Base-by-base conservation (phyloP, 2,797 vertebrate genomes). In the Myripristis murdjan region DNA sequence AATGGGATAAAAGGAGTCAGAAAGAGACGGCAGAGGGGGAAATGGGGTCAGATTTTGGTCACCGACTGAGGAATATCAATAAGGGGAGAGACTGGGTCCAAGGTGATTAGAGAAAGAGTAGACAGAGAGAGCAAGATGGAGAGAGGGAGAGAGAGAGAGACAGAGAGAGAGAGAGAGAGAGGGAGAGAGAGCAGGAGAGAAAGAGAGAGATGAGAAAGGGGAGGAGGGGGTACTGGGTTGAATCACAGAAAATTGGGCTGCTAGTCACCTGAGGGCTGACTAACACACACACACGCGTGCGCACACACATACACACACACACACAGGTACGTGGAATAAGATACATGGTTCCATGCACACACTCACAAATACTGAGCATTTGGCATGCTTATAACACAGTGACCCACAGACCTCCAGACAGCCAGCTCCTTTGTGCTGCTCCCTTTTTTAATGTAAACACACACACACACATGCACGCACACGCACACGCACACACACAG, bases 201-300 rank as follows among this genome's bases (percentile, higher is more conserved):
- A n/a, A n/a, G n/a, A n/a, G n/a, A n/a, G n/a, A n/a, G n/a, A n/a
- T n/a, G n/a, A n/a, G n/a, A n/a, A n/a, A n/a, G n/a, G n/a, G n/a
- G n/a, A n/a, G n/a, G n/a, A n/a, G n/a, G n/a, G n/a, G n/a, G n/a
- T n/a, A n/a, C n/a, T n/a, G n/a, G n/a, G n/a, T n/a, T n/a, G 77
- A 84, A 73, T 80, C 28, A 39, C 68, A 84, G 79, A 37, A 52
- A 83, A 87, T 52, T 53, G 43, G 56, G 53, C 51, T 69, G 61
- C 22, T 61, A 71, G 61, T 82, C 63, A 84, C 79, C 62, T 22
- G 56, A 81, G 84, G 83, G 64, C 37, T 31, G 48, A 41, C 24
- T 57, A 49, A 89, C 58, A 60, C 52, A 75, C 51, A 70, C 57
- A 70, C 59, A 35, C 4, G 31, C 14, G 18, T 3, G 48, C 28